A percentile compares a stretch with the other conserved stretches of the same genome.
Conservation (phyloP, 2,888 invertebrate species). For the Drosophila ustulata region DNA sequence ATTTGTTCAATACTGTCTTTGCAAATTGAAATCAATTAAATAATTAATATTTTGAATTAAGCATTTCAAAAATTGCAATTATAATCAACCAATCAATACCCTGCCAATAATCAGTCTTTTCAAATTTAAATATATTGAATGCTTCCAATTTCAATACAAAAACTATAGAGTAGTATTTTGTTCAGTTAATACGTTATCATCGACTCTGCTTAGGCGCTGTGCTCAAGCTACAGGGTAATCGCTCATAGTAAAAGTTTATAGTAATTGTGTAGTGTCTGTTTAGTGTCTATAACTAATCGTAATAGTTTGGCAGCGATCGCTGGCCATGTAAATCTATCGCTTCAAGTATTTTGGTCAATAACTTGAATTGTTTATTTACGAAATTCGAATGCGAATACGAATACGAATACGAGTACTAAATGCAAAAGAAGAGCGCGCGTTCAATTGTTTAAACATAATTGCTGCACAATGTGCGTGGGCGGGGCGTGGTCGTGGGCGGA, state of each 20-base stretch:
- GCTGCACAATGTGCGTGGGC: slow-evolving; percentile 9
- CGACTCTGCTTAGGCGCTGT: too few relatives aligned
- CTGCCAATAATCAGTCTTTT: too few relatives aligned
- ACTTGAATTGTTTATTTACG: slow-evolving; percentile 30
- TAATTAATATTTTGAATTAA: too few relatives aligned
- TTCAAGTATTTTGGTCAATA: slow-evolving; percentile 25
- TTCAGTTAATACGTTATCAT: too few relatives aligned
- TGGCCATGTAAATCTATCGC: slow-evolving; percentile 26
- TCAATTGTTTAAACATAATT: slow-evolving; percentile 19
- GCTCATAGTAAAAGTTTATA: not conserved
- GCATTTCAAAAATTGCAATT: too few relatives aligned
- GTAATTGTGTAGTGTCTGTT: slow-evolving; percentile 14
- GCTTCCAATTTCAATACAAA: too few relatives aligned
- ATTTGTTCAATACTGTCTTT: too few relatives aligned
- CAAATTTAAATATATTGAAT: too few relatives aligned
- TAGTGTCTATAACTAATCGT: slow-evolving; percentile 19
- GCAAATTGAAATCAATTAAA: too few relatives aligned
- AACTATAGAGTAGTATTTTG: too few relatives aligned
- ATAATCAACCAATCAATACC: too few relatives aligned
- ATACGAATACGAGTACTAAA: not conserved
- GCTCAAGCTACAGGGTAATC: slow-evolving; percentile 2
- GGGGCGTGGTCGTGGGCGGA: slow-evolving; percentile 7
- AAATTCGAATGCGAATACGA: not conserved
- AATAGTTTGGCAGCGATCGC: slow-evolving; percentile 12
- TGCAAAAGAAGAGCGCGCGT: slow-evolving; percentile 1